Base-by-base conservation (phyloP, 2,797 vertebrate species). In the Hafferia zeledoni region DNA sequence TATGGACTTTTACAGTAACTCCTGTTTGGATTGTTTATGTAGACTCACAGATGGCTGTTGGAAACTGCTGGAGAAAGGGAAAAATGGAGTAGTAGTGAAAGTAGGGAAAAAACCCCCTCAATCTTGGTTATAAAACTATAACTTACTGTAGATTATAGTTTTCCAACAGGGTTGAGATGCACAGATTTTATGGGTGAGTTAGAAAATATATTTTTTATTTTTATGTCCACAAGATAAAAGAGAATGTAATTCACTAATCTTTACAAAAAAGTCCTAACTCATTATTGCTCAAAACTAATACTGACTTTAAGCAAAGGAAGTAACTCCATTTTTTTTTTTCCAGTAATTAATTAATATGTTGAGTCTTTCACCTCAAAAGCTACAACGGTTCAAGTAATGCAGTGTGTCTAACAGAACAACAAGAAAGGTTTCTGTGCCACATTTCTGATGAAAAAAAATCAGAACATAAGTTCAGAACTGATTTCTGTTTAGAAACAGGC, bases 301-400 rank as follows among this genome's bases (percentile, higher is more conserved):
- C 5, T 80, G 79, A 74, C 70, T 93, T 72, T 67, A 88, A 75
- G 44, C 16, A 68, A 43, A 91, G 83, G 12, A 80, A 39, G 65
- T 87, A 65, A 52, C 50, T 92, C 55, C 8, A 33, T 35, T 76
- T 52, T 55, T 56, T 91, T 64, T 75, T 72, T 75, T 24, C 57
- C 39, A 85, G 44, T 87, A 95, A 91, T 59, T 85, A 64, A 96
- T 79, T 90, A 69, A 89, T 70, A 78, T 7, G 16, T 86, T 89
- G 35, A 96, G 44, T 74, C 76, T 64, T 93, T 78, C 24, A 49
- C 43, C 27, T 24, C 53, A 41, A 69, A 84, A 56, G 46, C 88
- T 60, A 49, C 11, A 91, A n/a, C 2, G 57, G 44, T 83, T 93
- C 83, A 95, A 89, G 47, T 68, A 67, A 90, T 93, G 94, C 50